Evolutionary conservation across 2,888 invertebrate species (phyloP).

Genomic region (Proisotoma minuta): DNA sequence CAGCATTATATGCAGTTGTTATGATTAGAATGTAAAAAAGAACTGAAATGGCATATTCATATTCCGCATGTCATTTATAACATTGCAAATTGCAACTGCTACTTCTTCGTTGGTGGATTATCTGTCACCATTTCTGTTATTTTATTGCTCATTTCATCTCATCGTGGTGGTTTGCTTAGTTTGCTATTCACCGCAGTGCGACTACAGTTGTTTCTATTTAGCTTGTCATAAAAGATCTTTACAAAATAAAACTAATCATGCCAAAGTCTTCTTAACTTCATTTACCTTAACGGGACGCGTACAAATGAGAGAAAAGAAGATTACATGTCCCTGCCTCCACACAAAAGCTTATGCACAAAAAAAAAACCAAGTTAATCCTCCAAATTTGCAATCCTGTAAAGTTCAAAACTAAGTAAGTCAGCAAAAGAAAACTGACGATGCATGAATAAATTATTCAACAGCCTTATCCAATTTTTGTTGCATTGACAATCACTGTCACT

Average conservation of each 20-base stretch:
- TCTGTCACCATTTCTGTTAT: neutral
- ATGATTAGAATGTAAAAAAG: neutral
- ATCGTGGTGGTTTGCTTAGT: no score
- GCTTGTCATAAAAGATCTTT: neutral
- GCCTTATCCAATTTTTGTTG: no score
- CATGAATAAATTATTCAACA: neutral
- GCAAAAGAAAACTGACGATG: neutral
- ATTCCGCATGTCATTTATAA: neutral
- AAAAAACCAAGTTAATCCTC: neutral
- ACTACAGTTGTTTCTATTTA: neutral
- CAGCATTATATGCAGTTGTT: neutral
- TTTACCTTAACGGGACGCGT: constrained; percentile 1
- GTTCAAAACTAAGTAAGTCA: neutral
- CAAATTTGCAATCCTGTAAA: neutral
- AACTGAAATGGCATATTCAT: neutral
- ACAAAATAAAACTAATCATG: neutral
- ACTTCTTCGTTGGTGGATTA: neutral
- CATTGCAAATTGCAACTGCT: neutral
- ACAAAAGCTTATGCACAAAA: neutral
- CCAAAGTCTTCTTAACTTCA: neutral
- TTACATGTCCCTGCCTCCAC: neutral
- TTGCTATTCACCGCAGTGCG: neutral
- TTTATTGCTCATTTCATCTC: no score
- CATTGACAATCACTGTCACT: neutral
- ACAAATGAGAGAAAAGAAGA: neutral